These are phyloP conservation scores for Plutomurus gul DNA, from an alignment of 1,140 invertebrate genomes.

Conservation along the genomic window DNA sequence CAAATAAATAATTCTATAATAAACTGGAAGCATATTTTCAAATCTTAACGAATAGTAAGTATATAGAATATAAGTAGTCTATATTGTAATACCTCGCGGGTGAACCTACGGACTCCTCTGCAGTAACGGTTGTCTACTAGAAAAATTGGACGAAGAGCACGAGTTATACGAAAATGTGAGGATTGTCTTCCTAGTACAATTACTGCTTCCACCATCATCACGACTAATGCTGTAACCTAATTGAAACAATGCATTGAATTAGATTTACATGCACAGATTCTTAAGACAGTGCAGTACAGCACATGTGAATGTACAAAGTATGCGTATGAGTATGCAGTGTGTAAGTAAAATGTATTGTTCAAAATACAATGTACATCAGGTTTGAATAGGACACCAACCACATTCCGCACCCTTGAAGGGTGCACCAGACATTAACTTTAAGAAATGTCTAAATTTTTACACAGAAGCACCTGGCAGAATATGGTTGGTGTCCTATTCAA, in stretches of 20 bases:
- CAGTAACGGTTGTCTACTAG: constrained; percentile 84
- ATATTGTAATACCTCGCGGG: constrained; percentile 48
- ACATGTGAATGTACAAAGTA: not conserved
- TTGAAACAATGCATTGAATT: constrained; percentile 56
- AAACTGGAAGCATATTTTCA: too few relatives aligned
- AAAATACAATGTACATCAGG: too few relatives aligned
- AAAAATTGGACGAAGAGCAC: constrained; percentile 86
- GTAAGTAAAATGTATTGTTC: too few relatives aligned
- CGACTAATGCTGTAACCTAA: constrained; percentile 73
- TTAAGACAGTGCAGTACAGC: not conserved
- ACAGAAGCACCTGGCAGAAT: too few relatives aligned
- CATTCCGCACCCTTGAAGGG: too few relatives aligned
- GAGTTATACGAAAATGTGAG: constrained; percentile 83
- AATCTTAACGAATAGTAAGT: constrained; percentile 13
- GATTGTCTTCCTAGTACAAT: constrained; percentile 79
- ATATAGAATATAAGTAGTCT: not conserved
- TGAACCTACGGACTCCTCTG: constrained; percentile 65
- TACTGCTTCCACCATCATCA: constrained; percentile 84
- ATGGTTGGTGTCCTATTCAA: too few relatives aligned
- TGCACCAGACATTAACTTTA: too few relatives aligned
- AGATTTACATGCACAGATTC: not conserved
- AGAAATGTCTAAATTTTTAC: too few relatives aligned
- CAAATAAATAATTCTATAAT: constrained; percentile 55
- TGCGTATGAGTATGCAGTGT: too few relatives aligned
- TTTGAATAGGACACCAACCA: too few relatives aligned